phyloP scores from a whole-genome alignment of 2,888 invertebrate species.

The Odontocolon sp. region DNA sequence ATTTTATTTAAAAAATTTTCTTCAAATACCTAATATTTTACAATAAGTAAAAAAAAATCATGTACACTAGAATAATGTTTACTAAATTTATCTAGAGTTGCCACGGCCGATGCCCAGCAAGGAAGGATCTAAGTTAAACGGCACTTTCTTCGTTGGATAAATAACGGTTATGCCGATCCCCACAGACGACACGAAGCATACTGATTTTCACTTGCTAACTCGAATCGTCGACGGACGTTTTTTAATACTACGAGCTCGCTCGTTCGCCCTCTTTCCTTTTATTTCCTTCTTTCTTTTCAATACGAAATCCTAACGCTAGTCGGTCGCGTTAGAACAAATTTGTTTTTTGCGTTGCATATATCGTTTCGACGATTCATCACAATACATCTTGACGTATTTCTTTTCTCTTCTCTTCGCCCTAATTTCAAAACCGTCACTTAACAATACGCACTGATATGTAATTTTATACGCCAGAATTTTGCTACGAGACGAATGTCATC shows the following conservation, averaged over 20 bases:
- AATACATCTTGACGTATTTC: neutral
- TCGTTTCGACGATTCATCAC: slow-evolving; percentile 12
- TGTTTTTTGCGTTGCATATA: slow-evolving; percentile 12
- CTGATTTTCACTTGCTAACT: slow-evolving; percentile 12
- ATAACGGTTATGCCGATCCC: slow-evolving; percentile 36
- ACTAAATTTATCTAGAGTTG: slow-evolving; percentile 72
- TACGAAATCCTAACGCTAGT: neutral
- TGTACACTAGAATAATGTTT: slow-evolving; percentile 65
- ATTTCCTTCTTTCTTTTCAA: neutral
- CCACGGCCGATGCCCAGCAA: slow-evolving; percentile 65
- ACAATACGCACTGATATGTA: slow-evolving; percentile 55
- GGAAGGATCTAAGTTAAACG: slow-evolving; percentile 70
- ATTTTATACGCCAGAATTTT: slow-evolving; percentile 41
- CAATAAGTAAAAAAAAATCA: slow-evolving; percentile 72
- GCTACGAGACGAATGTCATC: slow-evolving; percentile 26
- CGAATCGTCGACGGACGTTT: slow-evolving; percentile 15
- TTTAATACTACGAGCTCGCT: slow-evolving; percentile 50
- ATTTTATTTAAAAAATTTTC: slow-evolving; percentile 74
- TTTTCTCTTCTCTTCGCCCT: neutral
- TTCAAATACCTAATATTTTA: slow-evolving; percentile 73
- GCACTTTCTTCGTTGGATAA: slow-evolving; percentile 60
- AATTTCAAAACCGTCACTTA: slow-evolving; percentile 15
- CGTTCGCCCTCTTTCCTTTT: slow-evolving; percentile 21
- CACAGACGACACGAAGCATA: slow-evolving; percentile 32
- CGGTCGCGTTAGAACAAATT: slow-evolving; percentile 16